phyloP scores from a whole-genome alignment of 2,797 vertebrate species.

The Sus cebifrons region DNA sequence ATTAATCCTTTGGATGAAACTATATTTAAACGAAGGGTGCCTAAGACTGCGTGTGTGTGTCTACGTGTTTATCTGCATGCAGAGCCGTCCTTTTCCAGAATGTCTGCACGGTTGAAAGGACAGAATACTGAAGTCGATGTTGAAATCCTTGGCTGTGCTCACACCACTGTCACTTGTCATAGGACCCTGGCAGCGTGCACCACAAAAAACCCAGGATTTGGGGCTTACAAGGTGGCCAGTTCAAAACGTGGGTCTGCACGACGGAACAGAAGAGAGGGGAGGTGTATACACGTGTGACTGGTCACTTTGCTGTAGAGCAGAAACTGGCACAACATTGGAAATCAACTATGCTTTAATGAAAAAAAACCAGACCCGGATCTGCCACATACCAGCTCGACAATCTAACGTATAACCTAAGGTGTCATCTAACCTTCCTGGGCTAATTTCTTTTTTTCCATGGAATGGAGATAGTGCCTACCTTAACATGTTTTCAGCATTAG shows the following conservation, averaged over 20 bases:
- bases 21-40: background rate
- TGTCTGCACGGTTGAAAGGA: background rate
- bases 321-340: too few species aligned
- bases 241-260: background rate
- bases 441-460: background rate
- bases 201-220: background rate
- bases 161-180: background rate
- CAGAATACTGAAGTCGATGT: background rate
- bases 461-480: background rate
- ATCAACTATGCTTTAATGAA: too few species aligned
- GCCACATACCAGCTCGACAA: background rate
- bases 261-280: too few species aligned
- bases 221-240: background rate
- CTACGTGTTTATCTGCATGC: background rate
- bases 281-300: too few species aligned
- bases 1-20: conserved; percentile 3
- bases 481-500: background rate
- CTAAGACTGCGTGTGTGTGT: background rate
- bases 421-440: background rate
- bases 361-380: background rate
- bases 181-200: background rate
- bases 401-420: background rate
- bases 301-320: too few species aligned
- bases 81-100: background rate
- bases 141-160: background rate